phyloP scores from a whole-genome alignment of 1,140 invertebrate genomes.

The Wasmannia auropunctata region DNA sequence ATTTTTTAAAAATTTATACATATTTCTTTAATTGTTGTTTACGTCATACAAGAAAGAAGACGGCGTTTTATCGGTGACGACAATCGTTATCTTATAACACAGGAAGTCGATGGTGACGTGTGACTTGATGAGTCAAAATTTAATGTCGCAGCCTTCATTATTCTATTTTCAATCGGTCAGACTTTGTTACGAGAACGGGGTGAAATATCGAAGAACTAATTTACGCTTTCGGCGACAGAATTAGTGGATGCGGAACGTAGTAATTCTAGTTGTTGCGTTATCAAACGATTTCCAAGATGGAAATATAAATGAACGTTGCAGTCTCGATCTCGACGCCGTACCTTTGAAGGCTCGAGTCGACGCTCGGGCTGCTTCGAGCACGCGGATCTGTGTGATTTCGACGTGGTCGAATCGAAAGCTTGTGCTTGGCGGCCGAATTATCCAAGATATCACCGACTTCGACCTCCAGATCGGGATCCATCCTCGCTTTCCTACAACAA shows the following conservation, averaged over 20 bases:
- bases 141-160: slow-evolving; percentile 37
- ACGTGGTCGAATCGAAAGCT: slow-evolving; percentile 90
- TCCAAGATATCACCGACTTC: slow-evolving; percentile 88
- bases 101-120: slow-evolving; percentile 30
- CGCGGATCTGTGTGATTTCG: slow-evolving; percentile 87
- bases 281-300: background rate
- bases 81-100: slow-evolving; percentile 10
- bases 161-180: slow-evolving; percentile 27
- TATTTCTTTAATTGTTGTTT: slow-evolving; percentile 1
- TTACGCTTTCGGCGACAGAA: slow-evolving; percentile 26
- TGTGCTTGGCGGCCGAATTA: slow-evolving; percentile 90
- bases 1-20: background rate
- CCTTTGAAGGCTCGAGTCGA: slow-evolving; percentile 67
- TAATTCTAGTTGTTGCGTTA: background rate
- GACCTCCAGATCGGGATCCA: slow-evolving; percentile 88
- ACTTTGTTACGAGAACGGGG: slow-evolving; percentile 18
- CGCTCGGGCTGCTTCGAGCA: slow-evolving; percentile 72
- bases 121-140: slow-evolving; percentile 25
- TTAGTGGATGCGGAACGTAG: background rate
- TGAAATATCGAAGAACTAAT: slow-evolving; percentile 27
- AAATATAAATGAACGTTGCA: background rate
- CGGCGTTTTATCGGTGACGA: slow-evolving; percentile 2
- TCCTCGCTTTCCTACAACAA: slow-evolving; percentile 86
- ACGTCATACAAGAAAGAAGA: background rate
- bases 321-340: slow-evolving; percentile 23